Conservation (phyloP, 2,888 invertebrate species). For the Noctua pronuba region DNA sequence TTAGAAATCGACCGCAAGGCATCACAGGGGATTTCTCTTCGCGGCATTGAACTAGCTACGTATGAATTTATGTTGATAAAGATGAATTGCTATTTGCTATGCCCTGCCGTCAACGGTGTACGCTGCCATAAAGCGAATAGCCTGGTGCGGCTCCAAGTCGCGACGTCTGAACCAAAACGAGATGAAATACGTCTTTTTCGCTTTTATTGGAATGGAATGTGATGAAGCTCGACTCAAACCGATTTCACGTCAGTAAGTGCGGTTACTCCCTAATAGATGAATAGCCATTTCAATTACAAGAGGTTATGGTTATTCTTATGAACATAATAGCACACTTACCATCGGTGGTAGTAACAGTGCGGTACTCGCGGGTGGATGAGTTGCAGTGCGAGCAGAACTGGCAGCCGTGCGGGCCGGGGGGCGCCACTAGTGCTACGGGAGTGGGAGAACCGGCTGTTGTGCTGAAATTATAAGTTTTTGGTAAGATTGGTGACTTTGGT, state of each 20-base stretch:
- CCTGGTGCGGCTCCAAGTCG: background rate
- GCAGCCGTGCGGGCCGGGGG: constrained; percentile 77
- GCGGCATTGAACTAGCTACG: background rate
- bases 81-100: background rate
- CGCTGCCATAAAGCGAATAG: background rate
- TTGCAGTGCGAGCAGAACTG: constrained; percentile 88
- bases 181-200: background rate
- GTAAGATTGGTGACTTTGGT: background rate
- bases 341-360: constrained; percentile 74
- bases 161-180: background rate
- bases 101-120: background rate
- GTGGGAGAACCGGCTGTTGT: constrained; percentile 43
- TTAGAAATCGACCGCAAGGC: background rate
- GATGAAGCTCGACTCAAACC: background rate
- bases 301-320: background rate
- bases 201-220: background rate
- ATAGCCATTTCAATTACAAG: background rate
- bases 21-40: background rate
- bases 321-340: constrained; percentile 63
- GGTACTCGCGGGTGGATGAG: constrained; percentile 78
- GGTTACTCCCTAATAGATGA: background rate
- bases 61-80: background rate
- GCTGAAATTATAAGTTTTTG: background rate
- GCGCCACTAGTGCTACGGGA: constrained; percentile 34
- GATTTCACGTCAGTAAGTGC: background rate